Evolutionary conservation across 2,113 vertebrate genomes (phyloP).

Genomic region (Boleophthalmus pectinirostris): DNA sequence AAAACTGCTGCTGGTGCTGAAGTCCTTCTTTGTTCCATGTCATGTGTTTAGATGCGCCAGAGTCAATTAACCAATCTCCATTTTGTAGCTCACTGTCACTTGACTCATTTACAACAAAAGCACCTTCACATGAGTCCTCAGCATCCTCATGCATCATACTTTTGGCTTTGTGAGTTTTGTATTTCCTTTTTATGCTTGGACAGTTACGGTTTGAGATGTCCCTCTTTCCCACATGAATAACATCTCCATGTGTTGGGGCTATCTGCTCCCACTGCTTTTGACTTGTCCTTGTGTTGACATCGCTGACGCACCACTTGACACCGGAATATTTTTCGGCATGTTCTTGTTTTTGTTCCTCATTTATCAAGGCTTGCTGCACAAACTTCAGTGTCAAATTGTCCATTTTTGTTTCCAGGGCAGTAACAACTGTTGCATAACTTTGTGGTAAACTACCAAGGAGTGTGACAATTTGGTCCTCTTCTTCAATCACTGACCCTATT

Average conservation of each 20-base stretch:
- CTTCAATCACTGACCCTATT: too few relatives aligned
- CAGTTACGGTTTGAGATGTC: too few relatives aligned
- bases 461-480: too few relatives aligned
- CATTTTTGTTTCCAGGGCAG: too few relatives aligned
- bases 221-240: too few relatives aligned
- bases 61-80: neutral
- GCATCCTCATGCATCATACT: neutral
- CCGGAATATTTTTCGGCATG: too few relatives aligned
- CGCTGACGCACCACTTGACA: too few relatives aligned
- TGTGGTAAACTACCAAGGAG: too few relatives aligned
- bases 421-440: neutral
- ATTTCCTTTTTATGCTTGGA: neutral
- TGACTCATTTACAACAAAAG: neutral
- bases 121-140: neutral
- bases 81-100: neutral
- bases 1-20: slow-evolving; percentile 30
- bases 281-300: too few relatives aligned
- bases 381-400: neutral
- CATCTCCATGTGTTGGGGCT: too few relatives aligned
- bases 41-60: slow-evolving; percentile 1
- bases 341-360: slow-evolving; percentile 21
- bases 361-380: too few relatives aligned
- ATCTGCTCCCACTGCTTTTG: too few relatives aligned
- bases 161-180: neutral
- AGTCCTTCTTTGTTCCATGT: slow-evolving; percentile 28